Evolutionary conservation across 2,797 vertebrate genomes (phyloP), one percentile per base, ranked within the genome.

Genomic region (Takifugu rubripes): DNA sequence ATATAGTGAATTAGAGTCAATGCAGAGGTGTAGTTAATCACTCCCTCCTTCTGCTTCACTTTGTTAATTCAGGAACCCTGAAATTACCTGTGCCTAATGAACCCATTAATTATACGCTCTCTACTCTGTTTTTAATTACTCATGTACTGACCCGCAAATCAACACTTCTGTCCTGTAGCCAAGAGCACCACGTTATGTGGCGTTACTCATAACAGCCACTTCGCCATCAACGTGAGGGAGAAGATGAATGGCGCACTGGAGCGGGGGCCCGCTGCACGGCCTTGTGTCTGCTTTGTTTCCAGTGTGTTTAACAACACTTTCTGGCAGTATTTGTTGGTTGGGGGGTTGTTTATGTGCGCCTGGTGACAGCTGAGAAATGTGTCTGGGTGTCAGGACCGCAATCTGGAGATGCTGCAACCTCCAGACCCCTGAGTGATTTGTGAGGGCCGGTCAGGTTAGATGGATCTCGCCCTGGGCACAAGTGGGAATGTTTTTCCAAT

Each of bases 401-500:
- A 50, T 44, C 43, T 16, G 16, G 53, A 73, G 60, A 66, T 5
- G 58, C 54, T 57, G 44, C 51, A 12, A n/a, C 53, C 65, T 21
- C 1, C 51, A 26, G 43, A 3, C 25, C 42, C 36, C 45, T 29
- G 40, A 61, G 56, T 48, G 71, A 82, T 82, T 66, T 74, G 71
- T 68, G 70, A 40, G 68, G 63, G 43, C 49, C n/a, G 72, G 66
- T 81, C 75, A 70, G 77, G 70, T 78, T 72, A 72, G 66, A 66
- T 59, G 4, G 61, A 73, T 60, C 52, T 64, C 27, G 59, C 66
- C 68, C 21, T 73, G 46, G 3, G 82, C 71, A 67, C 81, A 78
- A 89, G 74, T 86, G 83, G 86, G 88, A 89, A 87, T 88, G 78
- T 85, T 89, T 90, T 88, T 87, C 79, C 84, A 90, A 86, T 89